Conservation (phyloP, 2,888 invertebrate species). For the Adineta ricciae region DNA sequence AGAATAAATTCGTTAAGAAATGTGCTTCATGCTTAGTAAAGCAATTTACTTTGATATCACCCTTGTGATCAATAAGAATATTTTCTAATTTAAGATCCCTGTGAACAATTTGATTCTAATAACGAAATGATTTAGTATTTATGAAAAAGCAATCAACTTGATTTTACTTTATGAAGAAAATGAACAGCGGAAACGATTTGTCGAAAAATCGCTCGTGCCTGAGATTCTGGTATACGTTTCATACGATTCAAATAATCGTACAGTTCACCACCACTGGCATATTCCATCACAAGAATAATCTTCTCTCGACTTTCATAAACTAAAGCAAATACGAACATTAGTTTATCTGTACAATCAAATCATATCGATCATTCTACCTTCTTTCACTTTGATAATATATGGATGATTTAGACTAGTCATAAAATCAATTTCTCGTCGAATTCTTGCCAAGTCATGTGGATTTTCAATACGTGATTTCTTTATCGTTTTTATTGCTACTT, state of each 20-base stretch:
- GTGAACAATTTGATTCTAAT: slow-evolving; percentile 79
- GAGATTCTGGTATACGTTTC: slow-evolving; percentile 77
- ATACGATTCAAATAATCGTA: slow-evolving; percentile 84
- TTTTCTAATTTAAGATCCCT: slow-evolving; percentile 89
- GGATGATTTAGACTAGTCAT: slow-evolving; percentile 97
- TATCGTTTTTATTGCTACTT: slow-evolving; percentile 79
- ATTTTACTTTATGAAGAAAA: slow-evolving; percentile 73
- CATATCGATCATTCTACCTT: slow-evolving; percentile 60
- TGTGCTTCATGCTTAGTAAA: not conserved
- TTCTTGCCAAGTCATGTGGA: slow-evolving; percentile 86
- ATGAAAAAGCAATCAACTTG: not conserved
- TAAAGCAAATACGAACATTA: slow-evolving; percentile 51
- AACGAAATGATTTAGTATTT: no score
- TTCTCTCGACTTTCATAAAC: slow-evolving; percentile 99
- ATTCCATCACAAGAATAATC: slow-evolving; percentile 98
- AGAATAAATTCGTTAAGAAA: slow-evolving; percentile 31
- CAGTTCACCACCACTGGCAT: slow-evolving; percentile 91
- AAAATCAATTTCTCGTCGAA: slow-evolving; percentile 91
- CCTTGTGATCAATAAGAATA: slow-evolving; percentile 78
- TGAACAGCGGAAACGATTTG: slow-evolving; percentile 91
- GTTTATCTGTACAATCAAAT: not conserved
- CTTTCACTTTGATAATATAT: slow-evolving; percentile 96
- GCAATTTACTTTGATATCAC: slow-evolving; percentile 69
- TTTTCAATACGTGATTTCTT: slow-evolving; percentile 52
- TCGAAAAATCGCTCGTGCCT: slow-evolving; percentile 83